Percentiles rank a stretch among this genome's conserved stretches.
These are phyloP conservation scores for Tetranychus truncatus DNA, from an alignment of 2,888 invertebrate species.

Conservation along the genomic window DNA sequence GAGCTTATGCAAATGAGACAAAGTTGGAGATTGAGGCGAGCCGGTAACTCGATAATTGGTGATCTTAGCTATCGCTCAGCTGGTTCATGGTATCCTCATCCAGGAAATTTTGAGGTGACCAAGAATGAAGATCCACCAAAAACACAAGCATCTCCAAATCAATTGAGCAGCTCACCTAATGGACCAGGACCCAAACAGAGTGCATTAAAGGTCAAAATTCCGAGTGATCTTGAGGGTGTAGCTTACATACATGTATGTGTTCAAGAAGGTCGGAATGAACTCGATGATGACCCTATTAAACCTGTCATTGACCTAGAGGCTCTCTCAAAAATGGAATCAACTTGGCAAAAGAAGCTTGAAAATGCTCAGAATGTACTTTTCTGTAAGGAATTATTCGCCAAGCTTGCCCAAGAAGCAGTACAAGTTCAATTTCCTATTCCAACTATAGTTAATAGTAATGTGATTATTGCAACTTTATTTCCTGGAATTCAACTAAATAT, in stretches of 20 bases:
- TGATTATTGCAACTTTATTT: constrained; percentile 79
- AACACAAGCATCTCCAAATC: constrained; percentile 15
- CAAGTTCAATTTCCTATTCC: constrained; percentile 80
- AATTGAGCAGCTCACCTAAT: neutral
- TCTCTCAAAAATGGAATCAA: constrained; percentile 40
- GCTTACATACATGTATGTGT: constrained; percentile 89
- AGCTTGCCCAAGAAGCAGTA: constrained; percentile 82
- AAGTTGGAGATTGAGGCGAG: constrained; percentile 89
- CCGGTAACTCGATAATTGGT: constrained; percentile 80
- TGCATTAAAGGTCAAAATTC: constrained; percentile 71
- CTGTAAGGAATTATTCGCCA: constrained; percentile 85
- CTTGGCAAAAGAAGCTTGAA: constrained; percentile 91
- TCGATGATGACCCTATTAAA: constrained; percentile 47
- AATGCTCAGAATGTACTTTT: constrained; percentile 90
- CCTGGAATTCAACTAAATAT: constrained; percentile 84
- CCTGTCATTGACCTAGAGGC: neutral
- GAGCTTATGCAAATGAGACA: constrained; percentile 70
- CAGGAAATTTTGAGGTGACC: constrained; percentile 83
- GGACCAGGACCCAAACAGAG: constrained; percentile 31
- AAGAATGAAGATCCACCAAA: constrained; percentile 54
- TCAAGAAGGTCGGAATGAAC: constrained; percentile 79
- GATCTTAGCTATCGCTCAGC: constrained; percentile 77
- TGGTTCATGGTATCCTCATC: constrained; percentile 79
- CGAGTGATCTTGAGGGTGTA: constrained; percentile 81
- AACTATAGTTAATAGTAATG: constrained; percentile 89